These are phyloP conservation scores for Trochalopteron elliotii DNA, from an alignment of 2,113 vertebrate genomes.

Conservation along the genomic window DNA sequence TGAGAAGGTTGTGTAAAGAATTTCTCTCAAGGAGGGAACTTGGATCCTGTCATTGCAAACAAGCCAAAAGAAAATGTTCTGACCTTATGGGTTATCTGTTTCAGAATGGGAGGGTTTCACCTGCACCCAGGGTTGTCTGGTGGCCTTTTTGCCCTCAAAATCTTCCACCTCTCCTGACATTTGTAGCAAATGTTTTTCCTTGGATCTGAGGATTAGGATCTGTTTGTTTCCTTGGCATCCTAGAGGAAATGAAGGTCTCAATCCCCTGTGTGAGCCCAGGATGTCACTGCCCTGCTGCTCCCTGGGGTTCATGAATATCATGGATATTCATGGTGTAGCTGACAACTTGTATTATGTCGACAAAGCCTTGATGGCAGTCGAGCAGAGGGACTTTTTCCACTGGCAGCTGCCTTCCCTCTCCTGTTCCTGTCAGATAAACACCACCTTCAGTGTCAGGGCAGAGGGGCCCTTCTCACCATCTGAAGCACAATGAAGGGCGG, in stretches of 20 bases:
- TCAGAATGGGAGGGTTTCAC: background rate
- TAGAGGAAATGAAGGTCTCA: background rate
- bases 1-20: background rate
- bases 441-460: background rate
- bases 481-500: fast-evolving
- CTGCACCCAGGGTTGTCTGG: background rate
- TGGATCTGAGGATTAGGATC: background rate
- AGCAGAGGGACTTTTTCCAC: background rate
- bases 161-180: background rate
- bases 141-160: background rate
- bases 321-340: fast-evolving
- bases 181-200: background rate
- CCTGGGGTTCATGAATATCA: background rate
- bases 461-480: background rate
- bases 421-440: background rate
- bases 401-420: background rate
- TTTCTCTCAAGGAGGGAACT: background rate
- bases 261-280: background rate
- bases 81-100: fast-evolving
- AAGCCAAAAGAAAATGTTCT: background rate
- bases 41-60: background rate
- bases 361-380: background rate
- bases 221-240: background rate
- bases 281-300: background rate
- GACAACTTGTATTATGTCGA: fast-evolving